Evolutionary conservation across 2,797 vertebrate genomes (phyloP).

Genomic region (Gadopsis bispinosus): DNA sequence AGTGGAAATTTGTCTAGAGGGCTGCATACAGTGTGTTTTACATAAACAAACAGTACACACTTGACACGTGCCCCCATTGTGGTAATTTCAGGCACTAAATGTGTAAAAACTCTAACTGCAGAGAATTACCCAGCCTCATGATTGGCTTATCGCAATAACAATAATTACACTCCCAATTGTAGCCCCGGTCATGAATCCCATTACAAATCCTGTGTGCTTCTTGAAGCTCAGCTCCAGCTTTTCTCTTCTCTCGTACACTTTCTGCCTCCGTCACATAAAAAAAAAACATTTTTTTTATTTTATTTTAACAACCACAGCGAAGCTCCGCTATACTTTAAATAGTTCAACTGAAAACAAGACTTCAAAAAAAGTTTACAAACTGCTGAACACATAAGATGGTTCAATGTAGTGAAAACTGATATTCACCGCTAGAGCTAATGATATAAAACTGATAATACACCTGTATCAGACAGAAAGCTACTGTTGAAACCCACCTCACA

Average conservation of each 20-base stretch:
- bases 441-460: not conserved
- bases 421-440: no score
- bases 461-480: conserved; percentile 33
- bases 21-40: conserved; percentile 45
- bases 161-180: conserved; percentile 62
- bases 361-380: not conserved
- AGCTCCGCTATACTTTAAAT: not conserved
- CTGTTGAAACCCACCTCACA: conserved; percentile 35
- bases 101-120: conserved; percentile 34
- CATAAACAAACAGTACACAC: conserved; percentile 66
- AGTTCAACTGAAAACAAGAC: not conserved
- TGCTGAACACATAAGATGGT: not conserved
- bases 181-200: conserved; percentile 61
- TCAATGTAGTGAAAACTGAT: not conserved
- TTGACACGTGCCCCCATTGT: conserved; percentile 43
- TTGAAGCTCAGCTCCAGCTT: conserved; percentile 29
- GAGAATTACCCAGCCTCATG: conserved; percentile 48
- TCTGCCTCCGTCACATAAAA: conserved; percentile 30
- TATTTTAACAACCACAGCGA: conserved; percentile 3
- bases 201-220: conserved; percentile 54
- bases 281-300: conserved; percentile 1
- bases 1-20: conserved; percentile 53
- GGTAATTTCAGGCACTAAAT: conserved; percentile 47
- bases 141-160: conserved; percentile 62
- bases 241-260: conserved; percentile 5